Conservation (phyloP, 2,888 invertebrate species). For the Diarsia brunnea region DNA sequence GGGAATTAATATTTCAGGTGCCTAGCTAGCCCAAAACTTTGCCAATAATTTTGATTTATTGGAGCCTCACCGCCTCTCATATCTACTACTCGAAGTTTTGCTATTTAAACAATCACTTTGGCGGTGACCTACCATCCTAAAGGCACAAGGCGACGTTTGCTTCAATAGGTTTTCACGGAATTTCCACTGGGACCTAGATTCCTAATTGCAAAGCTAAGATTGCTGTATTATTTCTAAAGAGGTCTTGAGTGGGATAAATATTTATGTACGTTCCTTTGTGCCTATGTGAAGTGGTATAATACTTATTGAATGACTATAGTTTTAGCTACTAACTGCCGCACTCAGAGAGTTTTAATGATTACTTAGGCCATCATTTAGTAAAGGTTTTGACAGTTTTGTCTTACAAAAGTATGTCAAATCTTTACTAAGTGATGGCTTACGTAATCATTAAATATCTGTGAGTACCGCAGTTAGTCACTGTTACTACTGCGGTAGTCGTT, state of each 20-base stretch:
- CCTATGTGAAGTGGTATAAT: neutral
- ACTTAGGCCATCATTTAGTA: too few relatives aligned
- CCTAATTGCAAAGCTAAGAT: constrained; percentile 40
- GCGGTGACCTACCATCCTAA: constrained; percentile 47
- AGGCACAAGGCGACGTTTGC: constrained; percentile 42
- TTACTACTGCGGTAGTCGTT: too few relatives aligned
- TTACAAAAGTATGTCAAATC: too few relatives aligned
- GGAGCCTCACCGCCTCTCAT: constrained; percentile 76
- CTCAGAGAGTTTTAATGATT: too few relatives aligned
- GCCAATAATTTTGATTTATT: constrained; percentile 85
- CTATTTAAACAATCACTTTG: constrained; percentile 77
- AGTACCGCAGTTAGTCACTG: too few relatives aligned
- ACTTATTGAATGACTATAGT: neutral
- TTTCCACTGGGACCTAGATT: constrained; percentile 38
- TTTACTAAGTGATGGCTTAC: too few relatives aligned
- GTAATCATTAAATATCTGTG: too few relatives aligned
- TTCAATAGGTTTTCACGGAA: constrained; percentile 50
- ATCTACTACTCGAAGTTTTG: constrained; percentile 78
- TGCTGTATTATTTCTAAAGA: constrained; percentile 23
- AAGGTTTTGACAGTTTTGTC: too few relatives aligned
- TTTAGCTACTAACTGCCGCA: neutral
- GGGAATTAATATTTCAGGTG: constrained; percentile 82
- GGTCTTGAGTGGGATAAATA: constrained; percentile 7
- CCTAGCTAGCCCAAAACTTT: constrained; percentile 79
- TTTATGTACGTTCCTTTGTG: neutral